Conservation (phyloP, 2,113 vertebrate genomes). For the Hippocampus mohnikei region DNA sequence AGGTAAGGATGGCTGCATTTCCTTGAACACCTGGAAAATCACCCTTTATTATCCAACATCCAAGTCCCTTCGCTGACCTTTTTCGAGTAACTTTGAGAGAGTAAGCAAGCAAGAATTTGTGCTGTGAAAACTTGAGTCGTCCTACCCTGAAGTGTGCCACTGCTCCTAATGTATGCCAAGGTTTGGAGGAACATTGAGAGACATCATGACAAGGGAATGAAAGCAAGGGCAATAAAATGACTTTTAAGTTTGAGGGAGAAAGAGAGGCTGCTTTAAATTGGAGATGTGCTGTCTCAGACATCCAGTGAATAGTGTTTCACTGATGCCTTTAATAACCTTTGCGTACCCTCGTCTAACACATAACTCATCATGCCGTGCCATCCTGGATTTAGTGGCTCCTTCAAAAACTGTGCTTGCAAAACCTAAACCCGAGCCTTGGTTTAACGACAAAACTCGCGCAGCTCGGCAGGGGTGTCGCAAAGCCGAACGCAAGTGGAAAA, state of each 20-base stretch:
- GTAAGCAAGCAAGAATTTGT: slow-evolving; percentile 33
- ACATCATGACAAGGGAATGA: slow-evolving; percentile 4
- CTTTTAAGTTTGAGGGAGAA: slow-evolving; percentile 12
- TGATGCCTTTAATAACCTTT: too few relatives aligned
- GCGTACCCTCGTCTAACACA: too few relatives aligned
- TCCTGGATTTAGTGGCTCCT: too few relatives aligned
- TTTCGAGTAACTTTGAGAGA: slow-evolving; percentile 14
- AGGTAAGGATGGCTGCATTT: too few relatives aligned
- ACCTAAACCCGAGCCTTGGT: too few relatives aligned
- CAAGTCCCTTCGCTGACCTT: slow-evolving; percentile 30
- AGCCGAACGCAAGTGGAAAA: too few relatives aligned
- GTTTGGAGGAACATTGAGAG: neutral
- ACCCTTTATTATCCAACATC: slow-evolving; percentile 56
- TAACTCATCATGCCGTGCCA: too few relatives aligned
- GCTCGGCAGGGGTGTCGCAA: too few relatives aligned
- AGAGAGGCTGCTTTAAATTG: slow-evolving; percentile 30
- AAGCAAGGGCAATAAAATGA: slow-evolving; percentile 8
- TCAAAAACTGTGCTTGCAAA: too few relatives aligned
- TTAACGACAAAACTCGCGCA: too few relatives aligned
- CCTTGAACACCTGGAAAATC: slow-evolving; percentile 12
- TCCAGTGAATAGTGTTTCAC: slow-evolving; percentile 11
- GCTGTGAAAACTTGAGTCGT: slow-evolving; percentile 16
- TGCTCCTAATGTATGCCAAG: slow-evolving; percentile 12
- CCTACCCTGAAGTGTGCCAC: slow-evolving; percentile 1
- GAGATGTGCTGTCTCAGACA: slow-evolving; percentile 34